Conservation (phyloP, 2,888 invertebrate genomes). For the Biston stratarius region DNA sequence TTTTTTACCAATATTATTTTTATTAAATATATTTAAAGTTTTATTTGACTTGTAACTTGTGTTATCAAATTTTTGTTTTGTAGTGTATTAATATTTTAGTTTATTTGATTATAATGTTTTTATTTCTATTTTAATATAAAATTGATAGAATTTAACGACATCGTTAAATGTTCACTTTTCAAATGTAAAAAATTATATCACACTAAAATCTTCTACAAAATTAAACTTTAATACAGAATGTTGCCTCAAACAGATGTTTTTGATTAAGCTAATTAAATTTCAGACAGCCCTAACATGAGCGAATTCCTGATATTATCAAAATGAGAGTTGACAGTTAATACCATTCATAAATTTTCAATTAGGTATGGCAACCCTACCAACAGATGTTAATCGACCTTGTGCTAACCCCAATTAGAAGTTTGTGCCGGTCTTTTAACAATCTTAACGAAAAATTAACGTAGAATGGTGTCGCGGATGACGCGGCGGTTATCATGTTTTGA, state of each 20-base stretch:
- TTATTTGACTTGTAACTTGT: too few relatives aligned
- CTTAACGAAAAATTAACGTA: constrained; percentile 76
- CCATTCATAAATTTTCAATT: constrained; percentile 40
- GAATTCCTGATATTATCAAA: constrained; percentile 21
- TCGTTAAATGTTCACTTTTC: background rate
- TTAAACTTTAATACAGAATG: background rate
- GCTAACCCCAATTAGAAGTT: constrained; percentile 76
- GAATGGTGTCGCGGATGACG: constrained; percentile 69
- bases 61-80: too few relatives aligned
- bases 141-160: background rate
- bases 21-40: too few relatives aligned
- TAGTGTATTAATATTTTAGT: too few relatives aligned
- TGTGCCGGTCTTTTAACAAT: constrained; percentile 73
- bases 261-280: constrained; percentile 1
- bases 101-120: too few relatives aligned
- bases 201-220: too few relatives aligned
- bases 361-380: constrained; percentile 54
- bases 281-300: constrained; percentile 3
- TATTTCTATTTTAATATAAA: too few relatives aligned
- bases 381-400: constrained; percentile 67
- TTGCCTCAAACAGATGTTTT: background rate
- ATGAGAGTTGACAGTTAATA: constrained; percentile 20
- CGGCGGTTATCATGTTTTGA: constrained; percentile 54
- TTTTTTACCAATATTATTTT: too few relatives aligned
- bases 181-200: too few relatives aligned